Conservation (phyloP, 2,888 invertebrate genomes). For the Pseudoips prasinana region DNA sequence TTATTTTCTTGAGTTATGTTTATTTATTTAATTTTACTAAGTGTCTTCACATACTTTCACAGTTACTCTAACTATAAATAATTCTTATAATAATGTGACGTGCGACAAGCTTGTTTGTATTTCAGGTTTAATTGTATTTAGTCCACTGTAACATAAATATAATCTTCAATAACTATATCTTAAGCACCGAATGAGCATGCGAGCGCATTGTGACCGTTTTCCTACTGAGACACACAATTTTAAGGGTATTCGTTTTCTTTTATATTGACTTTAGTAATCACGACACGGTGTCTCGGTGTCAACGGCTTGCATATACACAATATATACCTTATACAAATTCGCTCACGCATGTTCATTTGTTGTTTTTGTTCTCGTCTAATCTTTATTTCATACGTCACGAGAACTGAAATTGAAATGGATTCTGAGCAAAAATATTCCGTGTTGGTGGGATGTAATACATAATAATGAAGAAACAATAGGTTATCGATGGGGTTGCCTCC, state of each 20-base stretch:
- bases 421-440: conserved; percentile 45
- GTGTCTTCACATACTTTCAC: conserved; percentile 31
- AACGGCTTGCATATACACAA: conserved; percentile 25
- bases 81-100: conserved; percentile 34
- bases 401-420: conserved; percentile 49
- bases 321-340: conserved; percentile 28
- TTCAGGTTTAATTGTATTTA: conserved; percentile 54
- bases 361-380: conserved; percentile 59
- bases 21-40: conserved; percentile 36
- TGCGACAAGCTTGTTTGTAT: conserved; percentile 55
- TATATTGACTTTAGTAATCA: conserved; percentile 11
- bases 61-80: conserved; percentile 33
- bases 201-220: conserved; percentile 51
- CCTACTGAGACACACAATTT: conserved; percentile 26
- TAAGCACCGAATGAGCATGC: conserved; percentile 73
- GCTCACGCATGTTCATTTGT: conserved; percentile 75
- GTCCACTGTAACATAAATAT: conserved; percentile 48
- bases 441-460: conserved; percentile 4
- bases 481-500: neutral
- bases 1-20: conserved; percentile 43
- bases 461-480: neutral
- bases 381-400: conserved; percentile 54
- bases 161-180: conserved; percentile 42
- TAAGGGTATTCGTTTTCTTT: conserved; percentile 8
- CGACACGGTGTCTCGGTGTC: conserved; percentile 17